Conservation (phyloP, 1,140 invertebrate genomes). For the Bicyclus anynana region DNA sequence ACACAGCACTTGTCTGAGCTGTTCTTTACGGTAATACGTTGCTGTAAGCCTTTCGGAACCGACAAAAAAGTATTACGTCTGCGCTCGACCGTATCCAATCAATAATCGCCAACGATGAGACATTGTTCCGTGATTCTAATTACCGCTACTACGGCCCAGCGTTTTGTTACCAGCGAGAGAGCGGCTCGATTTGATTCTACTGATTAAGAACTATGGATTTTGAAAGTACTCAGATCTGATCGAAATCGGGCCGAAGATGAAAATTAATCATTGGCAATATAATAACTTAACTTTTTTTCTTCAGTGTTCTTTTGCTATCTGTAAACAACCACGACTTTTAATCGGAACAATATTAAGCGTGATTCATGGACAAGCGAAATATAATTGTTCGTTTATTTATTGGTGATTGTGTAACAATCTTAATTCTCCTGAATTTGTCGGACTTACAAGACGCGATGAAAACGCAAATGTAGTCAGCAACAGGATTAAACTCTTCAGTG, state of each 20-base stretch:
- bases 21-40: background rate
- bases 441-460: too few species aligned
- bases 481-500: too few species aligned
- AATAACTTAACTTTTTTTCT: background rate
- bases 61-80: background rate
- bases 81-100: conserved; percentile 36
- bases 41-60: background rate
- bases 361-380: background rate
- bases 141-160: conserved; percentile 43
- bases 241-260: conserved; percentile 3
- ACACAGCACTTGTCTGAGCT: background rate
- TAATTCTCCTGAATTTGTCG: too few species aligned
- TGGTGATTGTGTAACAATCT: too few species aligned
- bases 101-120: conserved; percentile 56
- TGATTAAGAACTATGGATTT: conserved; percentile 18
- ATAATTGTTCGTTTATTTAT: background rate
- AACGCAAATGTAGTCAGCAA: too few species aligned
- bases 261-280: conserved; percentile 11
- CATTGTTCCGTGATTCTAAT: conserved; percentile 55
- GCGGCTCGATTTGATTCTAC: conserved; percentile 13
- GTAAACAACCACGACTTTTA: conserved; percentile 3
- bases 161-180: conserved; percentile 15
- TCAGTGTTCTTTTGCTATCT: conserved; percentile 4
- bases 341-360: background rate
- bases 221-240: conserved; percentile 17